A percentile compares a stretch with the other conserved stretches of the same genome.
phyloP scores from a whole-genome alignment of 2,888 invertebrate genomes.

The Agrochola circellaris region DNA sequence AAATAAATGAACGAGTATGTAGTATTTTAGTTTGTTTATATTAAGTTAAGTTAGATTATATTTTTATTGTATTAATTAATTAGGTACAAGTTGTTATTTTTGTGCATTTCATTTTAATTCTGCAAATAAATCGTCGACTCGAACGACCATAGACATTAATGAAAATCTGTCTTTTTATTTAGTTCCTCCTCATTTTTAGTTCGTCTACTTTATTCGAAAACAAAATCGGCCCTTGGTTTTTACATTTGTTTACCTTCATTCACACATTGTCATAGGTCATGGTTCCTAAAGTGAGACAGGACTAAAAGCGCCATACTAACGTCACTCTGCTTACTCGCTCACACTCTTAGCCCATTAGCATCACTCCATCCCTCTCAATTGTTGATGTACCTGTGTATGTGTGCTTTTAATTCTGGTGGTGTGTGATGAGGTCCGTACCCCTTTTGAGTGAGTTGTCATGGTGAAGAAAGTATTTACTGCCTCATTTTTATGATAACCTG shows the following conservation, averaged over 20 bases:
- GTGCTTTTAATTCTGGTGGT: background rate
- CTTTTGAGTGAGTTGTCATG: background rate
- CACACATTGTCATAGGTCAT: constrained; percentile 22
- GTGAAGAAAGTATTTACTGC: background rate
- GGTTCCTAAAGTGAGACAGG: constrained; percentile 12
- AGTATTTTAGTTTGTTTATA: background rate
- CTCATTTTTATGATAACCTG: constrained; percentile 14
- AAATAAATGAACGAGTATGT: background rate
- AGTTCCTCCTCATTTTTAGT: background rate
- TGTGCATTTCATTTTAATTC: background rate
- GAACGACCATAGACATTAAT: background rate
- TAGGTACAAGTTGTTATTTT: background rate
- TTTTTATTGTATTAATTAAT: background rate
- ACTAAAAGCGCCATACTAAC: background rate
- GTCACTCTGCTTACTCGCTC: background rate
- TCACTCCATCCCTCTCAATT: background rate
- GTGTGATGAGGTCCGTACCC: background rate
- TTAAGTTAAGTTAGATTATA: background rate
- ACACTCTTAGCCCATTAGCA: background rate
- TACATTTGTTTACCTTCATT: background rate
- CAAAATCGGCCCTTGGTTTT: background rate
- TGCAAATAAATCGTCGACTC: background rate
- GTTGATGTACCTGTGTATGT: background rate
- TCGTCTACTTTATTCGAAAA: background rate
- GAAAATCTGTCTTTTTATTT: background rate